These are phyloP conservation scores for Glandiceps talaboti DNA, from an alignment of 53 echinoderm and acorn worm genomes.

Conservation along the genomic window DNA sequence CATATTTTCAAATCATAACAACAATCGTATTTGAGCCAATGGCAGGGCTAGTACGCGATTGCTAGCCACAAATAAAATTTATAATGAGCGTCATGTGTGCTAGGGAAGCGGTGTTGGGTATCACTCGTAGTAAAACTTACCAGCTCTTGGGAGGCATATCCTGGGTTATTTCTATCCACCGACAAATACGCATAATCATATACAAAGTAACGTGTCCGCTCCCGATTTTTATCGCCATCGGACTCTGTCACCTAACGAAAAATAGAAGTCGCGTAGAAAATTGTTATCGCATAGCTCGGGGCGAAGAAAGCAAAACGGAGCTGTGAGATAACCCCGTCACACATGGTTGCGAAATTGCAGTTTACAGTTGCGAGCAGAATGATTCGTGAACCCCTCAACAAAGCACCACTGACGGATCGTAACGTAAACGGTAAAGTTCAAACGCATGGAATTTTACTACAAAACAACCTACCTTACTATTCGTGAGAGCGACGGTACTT, in stretches of 20 bases:
- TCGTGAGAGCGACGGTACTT: conserved; percentile 64
- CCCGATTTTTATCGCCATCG: conserved; percentile 53
- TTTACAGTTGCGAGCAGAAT: background rate
- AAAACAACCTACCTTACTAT: conserved; percentile 79
- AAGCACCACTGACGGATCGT: background rate
- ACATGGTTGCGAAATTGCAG: background rate
- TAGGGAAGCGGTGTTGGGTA: background rate
- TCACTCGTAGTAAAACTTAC: conserved; percentile 31
- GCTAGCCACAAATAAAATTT: no score
- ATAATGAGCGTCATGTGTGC: background rate
- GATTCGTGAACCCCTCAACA: background rate
- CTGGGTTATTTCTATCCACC: conserved; percentile 54
- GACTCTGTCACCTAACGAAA: conserved; percentile 41
- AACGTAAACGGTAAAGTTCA: no score
- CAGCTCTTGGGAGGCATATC: conserved; percentile 81
- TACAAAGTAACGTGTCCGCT: conserved; percentile 71
- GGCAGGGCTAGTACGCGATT: no score
- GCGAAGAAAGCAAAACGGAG: background rate
- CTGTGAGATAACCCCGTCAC: background rate
- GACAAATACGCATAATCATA: conserved; percentile 92
- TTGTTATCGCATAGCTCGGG: background rate
- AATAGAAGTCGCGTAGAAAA: background rate
- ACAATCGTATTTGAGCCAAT: no score
- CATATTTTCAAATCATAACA: no score
- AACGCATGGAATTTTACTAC: no score